phyloP scores from a whole-genome alignment of 2,113 vertebrate species.

The Hypocryptadius cinnamomeus region DNA sequence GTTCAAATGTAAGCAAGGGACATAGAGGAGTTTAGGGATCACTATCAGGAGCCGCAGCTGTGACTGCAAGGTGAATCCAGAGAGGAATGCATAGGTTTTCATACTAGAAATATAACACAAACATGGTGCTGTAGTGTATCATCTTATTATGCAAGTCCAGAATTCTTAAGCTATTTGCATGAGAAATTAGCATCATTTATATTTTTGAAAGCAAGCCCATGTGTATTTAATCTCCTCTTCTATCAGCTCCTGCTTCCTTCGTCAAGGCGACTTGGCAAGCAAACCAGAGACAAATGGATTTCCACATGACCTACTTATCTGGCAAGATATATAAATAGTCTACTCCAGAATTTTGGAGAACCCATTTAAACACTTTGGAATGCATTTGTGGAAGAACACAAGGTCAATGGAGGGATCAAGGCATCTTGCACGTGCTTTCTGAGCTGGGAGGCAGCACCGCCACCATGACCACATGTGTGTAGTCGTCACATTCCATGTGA shows the following conservation, averaged over 20 bases:
- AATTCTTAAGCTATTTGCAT: conserved; percentile 18
- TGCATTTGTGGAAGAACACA: neutral
- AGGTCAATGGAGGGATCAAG: neutral
- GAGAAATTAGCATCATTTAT: neutral
- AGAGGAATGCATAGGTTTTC: neutral
- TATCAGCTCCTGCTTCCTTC: conserved; percentile 14
- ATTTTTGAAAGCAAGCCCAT: neutral
- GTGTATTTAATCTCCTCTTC: conserved; percentile 19
- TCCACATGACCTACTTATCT: conserved; percentile 20
- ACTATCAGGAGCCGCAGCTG: neutral
- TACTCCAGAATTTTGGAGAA: neutral
- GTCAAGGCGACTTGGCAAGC: neutral
- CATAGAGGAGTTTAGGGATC: neutral
- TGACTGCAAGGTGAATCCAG: neutral
- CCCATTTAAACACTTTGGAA: neutral
- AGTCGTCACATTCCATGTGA: rapidly evolving
- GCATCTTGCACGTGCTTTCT: neutral
- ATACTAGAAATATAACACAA: neutral
- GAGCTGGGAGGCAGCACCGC: neutral
- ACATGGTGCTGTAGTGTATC: neutral
- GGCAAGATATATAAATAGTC: neutral
- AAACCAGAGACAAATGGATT: conserved; percentile 11
- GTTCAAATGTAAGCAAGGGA: neutral
- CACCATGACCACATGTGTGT: rapidly evolving
- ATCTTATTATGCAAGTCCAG: neutral